Evolutionary conservation across 1,140 invertebrate genomes (phyloP), one percentile per base, ranked within the genome.

Genomic region (Drosophila pseudoobscura): DNA sequence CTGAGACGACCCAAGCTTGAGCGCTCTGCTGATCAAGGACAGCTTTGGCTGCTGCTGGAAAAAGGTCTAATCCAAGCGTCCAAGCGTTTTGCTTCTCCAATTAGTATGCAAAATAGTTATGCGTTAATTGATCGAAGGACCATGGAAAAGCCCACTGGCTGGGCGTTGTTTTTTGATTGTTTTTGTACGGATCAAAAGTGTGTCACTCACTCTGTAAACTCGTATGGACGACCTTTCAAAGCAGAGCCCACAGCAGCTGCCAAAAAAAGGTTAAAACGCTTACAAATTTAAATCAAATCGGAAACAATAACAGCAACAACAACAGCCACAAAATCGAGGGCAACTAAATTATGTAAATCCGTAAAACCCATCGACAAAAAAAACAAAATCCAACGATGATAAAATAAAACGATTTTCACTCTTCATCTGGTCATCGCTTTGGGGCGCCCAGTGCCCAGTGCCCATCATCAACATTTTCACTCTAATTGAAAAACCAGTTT

Each of bases 401-500:
- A 61, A 69, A 77, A 82, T 76, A 80, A 87, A 83, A 72, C 80
- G 78, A 74, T 88, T 87, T 87, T 87, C 83, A 83, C 83, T 88
- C 66, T 68, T 69, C 66, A 69, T 50, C 64, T 51, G 50, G 44
- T 64, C 75, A 78, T 45, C 66, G 64, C 63, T 69, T 68, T 65
- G 82, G 68, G 78, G 83, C 75, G 35, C 35, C 35, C 35, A 13
- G 3, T 39, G 35, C 35, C 35, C 35, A 35, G 11, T 39, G 82
- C 78, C 78, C 75, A 84, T 84, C 82, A 87, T 71, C 82, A 85
- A 77, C 83, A 87, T 87, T 87, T 87, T 87, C 83, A 87, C 83
- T 87, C 83, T 87, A 87, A 87, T 87, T 87, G 83, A 87, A 89
- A 87, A 87, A 87, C 83, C 83, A 88, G 83, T 87, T 87, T 70